These are phyloP conservation scores for Coleophora flavipennella DNA, from an alignment of 2,888 invertebrate species.

Conservation along the genomic window DNA sequence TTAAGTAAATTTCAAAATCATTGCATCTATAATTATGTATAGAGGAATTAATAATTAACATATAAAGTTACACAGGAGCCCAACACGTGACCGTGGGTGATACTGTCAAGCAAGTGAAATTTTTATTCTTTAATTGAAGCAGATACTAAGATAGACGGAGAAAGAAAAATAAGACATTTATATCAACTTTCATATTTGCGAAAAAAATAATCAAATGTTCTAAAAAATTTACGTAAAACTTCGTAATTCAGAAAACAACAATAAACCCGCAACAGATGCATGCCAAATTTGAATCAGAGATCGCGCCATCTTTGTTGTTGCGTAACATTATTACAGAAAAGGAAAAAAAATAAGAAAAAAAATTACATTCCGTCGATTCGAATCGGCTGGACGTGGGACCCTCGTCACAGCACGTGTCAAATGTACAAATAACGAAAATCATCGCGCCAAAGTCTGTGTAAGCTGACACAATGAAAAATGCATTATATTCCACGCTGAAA, in stretches of 20 bases:
- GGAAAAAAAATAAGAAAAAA: constrained; percentile 40
- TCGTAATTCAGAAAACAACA: constrained; percentile 24
- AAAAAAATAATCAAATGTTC: no score
- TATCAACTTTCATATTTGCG: no score
- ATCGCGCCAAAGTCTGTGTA: constrained; percentile 18
- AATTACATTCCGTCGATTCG: constrained; percentile 42
- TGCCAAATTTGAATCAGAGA: constrained; percentile 38
- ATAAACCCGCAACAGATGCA: constrained; percentile 50
- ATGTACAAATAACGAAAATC: constrained; percentile 30
- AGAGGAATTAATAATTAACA: no score
- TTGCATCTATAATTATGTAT: not conserved
- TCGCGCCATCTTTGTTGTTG: constrained; percentile 29
- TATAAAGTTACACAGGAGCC: no score
- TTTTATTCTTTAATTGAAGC: no score
- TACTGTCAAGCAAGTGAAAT: no score
- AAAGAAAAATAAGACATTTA: no score
- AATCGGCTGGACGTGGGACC: constrained; percentile 35
- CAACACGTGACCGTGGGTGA: no score
- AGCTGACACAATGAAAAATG: constrained; percentile 15
- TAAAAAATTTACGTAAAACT: constrained; percentile 15
- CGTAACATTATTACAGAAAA: constrained; percentile 47
- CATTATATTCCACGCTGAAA: constrained; percentile 14
- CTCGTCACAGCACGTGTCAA: constrained; percentile 43
- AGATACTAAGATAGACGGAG: no score
- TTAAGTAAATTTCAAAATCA: not conserved